phyloP scores from a whole-genome alignment of 2,113 vertebrate genomes.

The Tonatia bakeri region DNA sequence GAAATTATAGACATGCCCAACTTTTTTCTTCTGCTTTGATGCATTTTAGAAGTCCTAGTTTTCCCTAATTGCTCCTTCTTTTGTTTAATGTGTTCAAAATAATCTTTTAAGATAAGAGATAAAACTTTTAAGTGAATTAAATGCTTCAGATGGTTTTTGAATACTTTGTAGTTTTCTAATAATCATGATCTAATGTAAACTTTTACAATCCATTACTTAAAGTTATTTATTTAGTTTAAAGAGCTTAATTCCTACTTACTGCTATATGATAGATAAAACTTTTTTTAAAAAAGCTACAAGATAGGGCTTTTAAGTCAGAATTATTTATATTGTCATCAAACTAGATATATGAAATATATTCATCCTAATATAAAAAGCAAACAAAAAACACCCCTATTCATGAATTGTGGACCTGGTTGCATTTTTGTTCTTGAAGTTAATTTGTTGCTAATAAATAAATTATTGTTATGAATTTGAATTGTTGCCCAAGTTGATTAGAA shows the following conservation, averaged over 20 bases:
- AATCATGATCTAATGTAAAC: not conserved
- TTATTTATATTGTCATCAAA: not conserved
- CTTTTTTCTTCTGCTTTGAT: not conserved
- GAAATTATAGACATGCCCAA: not conserved
- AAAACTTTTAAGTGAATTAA: not conserved
- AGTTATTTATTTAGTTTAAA: not conserved
- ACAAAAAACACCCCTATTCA: not conserved
- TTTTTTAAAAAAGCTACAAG: not conserved
- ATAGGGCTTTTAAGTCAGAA: not conserved
- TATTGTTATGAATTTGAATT: not conserved
- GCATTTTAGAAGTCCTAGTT: not conserved
- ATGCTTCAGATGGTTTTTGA: not conserved
- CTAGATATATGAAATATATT: not conserved
- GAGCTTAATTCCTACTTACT: not conserved
- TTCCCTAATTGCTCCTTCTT: not conserved
- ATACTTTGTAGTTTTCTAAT: not conserved
- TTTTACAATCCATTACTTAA: not conserved
- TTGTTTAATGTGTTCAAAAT: not conserved
- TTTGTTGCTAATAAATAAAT: not conserved
- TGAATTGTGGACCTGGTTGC: not conserved
- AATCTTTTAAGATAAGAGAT: not conserved
- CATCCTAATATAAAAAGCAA: not conserved
- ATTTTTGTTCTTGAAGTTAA: constrained; percentile 21
- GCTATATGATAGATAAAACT: not conserved
- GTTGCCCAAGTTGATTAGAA: not conserved